Evolutionary conservation across 1,140 invertebrate species (phyloP).

Genomic region (Ganaspis sp.): DNA sequence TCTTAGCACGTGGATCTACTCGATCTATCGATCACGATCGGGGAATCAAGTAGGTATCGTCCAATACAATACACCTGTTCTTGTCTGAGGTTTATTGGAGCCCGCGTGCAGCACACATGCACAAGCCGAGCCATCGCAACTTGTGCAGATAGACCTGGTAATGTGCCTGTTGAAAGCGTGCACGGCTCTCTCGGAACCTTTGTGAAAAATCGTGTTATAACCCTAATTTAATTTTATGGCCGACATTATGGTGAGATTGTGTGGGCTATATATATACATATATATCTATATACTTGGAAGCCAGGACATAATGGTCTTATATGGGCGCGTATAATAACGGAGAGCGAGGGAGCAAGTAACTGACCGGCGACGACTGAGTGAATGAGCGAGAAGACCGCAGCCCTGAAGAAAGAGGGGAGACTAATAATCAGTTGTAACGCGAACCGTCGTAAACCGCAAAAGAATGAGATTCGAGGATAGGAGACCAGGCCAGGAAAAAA

Average conservation of each 20-base stretch:
- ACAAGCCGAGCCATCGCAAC: neutral
- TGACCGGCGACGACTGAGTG: constrained; percentile 22
- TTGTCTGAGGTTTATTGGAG: neutral
- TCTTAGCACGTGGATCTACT: constrained; percentile 34
- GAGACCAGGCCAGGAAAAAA: constrained; percentile 38
- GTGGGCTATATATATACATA: constrained; percentile 57
- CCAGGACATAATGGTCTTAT: constrained; percentile 71
- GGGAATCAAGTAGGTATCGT: neutral
- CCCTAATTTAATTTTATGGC: constrained; percentile 78
- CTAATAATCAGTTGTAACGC: constrained; percentile 77
- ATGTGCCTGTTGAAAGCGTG: constrained; percentile 62
- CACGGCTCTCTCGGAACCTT: constrained; percentile 64
- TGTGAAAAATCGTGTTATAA: constrained; percentile 77
- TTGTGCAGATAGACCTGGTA: constrained; percentile 48
- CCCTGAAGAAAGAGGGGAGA: constrained; percentile 46
- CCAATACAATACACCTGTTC: neutral
- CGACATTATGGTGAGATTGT: constrained; percentile 72
- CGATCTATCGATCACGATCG: constrained; percentile 33
- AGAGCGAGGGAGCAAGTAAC: constrained; percentile 43
- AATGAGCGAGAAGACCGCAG: constrained; percentile 31
- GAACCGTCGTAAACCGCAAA: constrained; percentile 75
- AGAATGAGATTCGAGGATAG: constrained; percentile 68
- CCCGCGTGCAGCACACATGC: neutral
- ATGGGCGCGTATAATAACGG: constrained; percentile 73
- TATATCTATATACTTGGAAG: constrained; percentile 53